A percentile compares a stretch with the other conserved stretches of the same genome.
Evolutionary conservation across 2,113 vertebrate genomes (phyloP).

Genomic region (Phylloscopus trochilus): DNA sequence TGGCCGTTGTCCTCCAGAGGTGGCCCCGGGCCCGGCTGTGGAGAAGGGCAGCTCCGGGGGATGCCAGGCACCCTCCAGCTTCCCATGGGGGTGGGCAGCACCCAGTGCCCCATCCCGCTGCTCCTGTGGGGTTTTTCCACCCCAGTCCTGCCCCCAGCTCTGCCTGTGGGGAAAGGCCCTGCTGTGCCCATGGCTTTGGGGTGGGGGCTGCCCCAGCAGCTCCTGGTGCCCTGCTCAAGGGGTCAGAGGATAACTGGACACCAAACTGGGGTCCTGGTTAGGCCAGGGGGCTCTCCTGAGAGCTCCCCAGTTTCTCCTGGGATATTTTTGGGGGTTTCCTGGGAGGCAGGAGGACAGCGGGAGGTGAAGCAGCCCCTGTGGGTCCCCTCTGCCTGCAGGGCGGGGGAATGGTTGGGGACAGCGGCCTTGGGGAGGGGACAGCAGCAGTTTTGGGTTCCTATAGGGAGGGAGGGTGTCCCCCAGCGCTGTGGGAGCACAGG

Average conservation of each 20-base stretch:
- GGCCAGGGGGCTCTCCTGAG: rapidly evolving
- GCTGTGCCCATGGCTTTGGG: rapidly evolving
- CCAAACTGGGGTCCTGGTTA: not conserved
- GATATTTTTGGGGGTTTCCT: not conserved
- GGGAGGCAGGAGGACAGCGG: not conserved
- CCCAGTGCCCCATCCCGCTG: not conserved
- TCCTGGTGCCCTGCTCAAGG: rapidly evolving
- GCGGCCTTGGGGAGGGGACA: not conserved
- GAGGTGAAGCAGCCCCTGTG: not conserved
- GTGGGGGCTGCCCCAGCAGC: not conserved
- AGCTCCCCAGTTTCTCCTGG: not conserved
- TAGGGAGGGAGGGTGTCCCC: not conserved
- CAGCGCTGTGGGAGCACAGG: rapidly evolving
- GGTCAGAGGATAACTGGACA: rapidly evolving
- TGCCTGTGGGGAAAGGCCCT: not conserved
- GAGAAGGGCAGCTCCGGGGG: rapidly evolving
- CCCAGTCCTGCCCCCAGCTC: not conserved
- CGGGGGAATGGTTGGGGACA: not conserved
- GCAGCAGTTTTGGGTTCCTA: rapidly evolving
- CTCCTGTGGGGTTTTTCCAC: not conserved
- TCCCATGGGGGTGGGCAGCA: not conserved
- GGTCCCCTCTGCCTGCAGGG: rapidly evolving
- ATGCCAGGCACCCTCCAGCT: no score
- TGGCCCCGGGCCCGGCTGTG: not conserved
- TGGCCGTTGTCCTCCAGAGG: not conserved